Base-by-base conservation (phyloP, 2,797 vertebrate species). In the Acipenser oxyrinchus region DNA sequence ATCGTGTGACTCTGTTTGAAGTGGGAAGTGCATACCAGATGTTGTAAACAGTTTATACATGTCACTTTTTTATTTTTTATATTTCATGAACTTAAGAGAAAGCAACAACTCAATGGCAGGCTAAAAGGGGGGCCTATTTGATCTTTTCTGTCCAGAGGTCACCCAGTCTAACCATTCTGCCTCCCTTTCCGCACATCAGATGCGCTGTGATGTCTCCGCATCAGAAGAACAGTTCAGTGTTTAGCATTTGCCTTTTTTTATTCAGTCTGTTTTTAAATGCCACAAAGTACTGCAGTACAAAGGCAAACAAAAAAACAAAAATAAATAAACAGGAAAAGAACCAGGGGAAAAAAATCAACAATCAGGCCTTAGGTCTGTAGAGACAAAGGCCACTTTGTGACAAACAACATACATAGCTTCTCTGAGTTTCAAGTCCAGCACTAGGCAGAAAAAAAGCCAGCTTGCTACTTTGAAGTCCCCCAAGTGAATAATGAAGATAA, bases 381-480 rank as follows among this genome's bases (percentile, higher is more conserved):
- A 90, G 90, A 97, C 95, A 95, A 96, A 96, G 96, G 94, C 89
- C 88, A 91, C 92, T 94, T 93, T 95, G 94, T 90, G 91, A 90
- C 90, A 89, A 91, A 90, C 88, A 85, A 92, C 83, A 81, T 86
- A 90, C 89, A 87, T 83, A 88, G 89, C 89, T 91, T 90, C 89
- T 94, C 93, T 94, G 88, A 93, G 92, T 92, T 93, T 90, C 92
- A 92, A 93, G 91, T 93, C 91, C 89, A 93, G 87, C 83, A 91
- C 86, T 82, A 79, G 83, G 84, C 74, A 82, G 87, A 90, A 92
- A 93, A 93, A 92, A 95, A 93, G 86, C 85, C 87, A 92, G 90
- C 92, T 93, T 93, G 93, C 91, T 87, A 91, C 92, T 94, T 92
- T 93, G 92, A 97, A 95, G 90, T 89, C 90, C 92, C 91, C 92